Percentiles rank a stretch among this genome's conserved stretches.
These are phyloP conservation scores for Dipodomys merriami DNA, from an alignment of 2,113 vertebrate species.

Conservation along the genomic window DNA sequence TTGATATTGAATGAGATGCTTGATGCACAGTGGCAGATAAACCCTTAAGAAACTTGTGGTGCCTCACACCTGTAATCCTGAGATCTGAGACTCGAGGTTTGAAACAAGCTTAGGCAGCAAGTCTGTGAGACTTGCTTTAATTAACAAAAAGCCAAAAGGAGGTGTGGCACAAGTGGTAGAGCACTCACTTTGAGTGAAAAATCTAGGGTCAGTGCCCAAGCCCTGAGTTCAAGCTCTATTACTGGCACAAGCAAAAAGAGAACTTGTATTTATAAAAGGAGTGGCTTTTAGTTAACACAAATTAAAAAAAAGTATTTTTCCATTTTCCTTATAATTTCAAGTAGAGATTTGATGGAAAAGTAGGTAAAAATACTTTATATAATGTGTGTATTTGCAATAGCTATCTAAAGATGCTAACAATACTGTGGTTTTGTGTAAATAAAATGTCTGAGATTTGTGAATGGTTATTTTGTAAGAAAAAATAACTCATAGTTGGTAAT, in stretches of 20 bases:
- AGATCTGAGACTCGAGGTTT: no score
- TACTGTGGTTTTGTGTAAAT: conserved; percentile 1
- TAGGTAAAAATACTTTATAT: conserved; percentile 36
- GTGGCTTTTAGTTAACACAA: conserved; percentile 5
- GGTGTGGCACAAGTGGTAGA: no score
- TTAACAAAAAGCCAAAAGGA: no score
- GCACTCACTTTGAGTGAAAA: no score
- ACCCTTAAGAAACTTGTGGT: background rate
- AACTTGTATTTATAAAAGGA: conserved; percentile 44
- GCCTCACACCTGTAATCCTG: no score
- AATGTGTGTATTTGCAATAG: conserved; percentile 23
- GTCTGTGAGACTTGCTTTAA: no score
- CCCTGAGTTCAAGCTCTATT: no score
- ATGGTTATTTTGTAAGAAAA: background rate
- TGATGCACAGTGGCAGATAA: conserved; percentile 43
- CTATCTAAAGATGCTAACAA: background rate
- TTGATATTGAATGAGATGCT: conserved; percentile 42
- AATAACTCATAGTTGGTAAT: conserved; percentile 5
- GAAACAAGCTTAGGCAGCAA: no score
- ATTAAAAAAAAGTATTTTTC: conserved; percentile 43
- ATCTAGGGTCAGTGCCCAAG: no score
- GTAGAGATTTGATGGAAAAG: conserved; percentile 50
- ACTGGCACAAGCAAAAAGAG: background rate
- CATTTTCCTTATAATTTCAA: conserved; percentile 57
- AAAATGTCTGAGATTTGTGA: conserved; percentile 44